These are phyloP conservation scores for Pseudoips prasinana DNA, from an alignment of 2,888 invertebrate species.

Conservation along the genomic window DNA sequence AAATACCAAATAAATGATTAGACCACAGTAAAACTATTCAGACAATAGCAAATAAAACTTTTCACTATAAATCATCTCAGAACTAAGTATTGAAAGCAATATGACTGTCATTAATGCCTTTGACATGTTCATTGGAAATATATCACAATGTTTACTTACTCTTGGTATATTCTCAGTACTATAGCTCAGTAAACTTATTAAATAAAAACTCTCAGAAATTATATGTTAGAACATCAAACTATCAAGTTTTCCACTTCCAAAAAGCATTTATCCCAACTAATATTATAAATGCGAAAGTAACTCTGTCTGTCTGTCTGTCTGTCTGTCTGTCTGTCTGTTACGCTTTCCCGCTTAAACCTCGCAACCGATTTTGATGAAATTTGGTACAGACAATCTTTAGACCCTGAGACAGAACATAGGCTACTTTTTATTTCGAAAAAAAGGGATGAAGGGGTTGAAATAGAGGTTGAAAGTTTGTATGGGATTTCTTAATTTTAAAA, in stretches of 20 bases:
- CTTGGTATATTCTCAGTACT: conserved; percentile 25
- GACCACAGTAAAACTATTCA: conserved; percentile 28
- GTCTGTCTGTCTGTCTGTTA: no score
- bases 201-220: conserved; percentile 29
- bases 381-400: no score
- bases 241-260: conserved; percentile 29
- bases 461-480: no score
- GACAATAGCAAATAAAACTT: conserved; percentile 37
- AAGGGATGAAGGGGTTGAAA: no score
- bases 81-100: conserved; percentile 55
- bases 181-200: conserved; percentile 36
- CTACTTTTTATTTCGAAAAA: no score
- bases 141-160: conserved; percentile 20
- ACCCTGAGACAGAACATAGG: no score
- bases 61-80: conserved; percentile 42
- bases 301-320: no score
- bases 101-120: conserved; percentile 31
- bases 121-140: conserved; percentile 16
- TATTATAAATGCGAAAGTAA: no score
- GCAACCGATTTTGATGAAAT: no score
- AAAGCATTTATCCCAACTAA: no score
- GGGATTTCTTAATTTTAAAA: no score
- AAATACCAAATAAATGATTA: conserved; percentile 23
- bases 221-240: conserved; percentile 30
- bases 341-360: no score